Base-by-base conservation (phyloP, 2,888 invertebrate species). In the Heliconius sara region DNA sequence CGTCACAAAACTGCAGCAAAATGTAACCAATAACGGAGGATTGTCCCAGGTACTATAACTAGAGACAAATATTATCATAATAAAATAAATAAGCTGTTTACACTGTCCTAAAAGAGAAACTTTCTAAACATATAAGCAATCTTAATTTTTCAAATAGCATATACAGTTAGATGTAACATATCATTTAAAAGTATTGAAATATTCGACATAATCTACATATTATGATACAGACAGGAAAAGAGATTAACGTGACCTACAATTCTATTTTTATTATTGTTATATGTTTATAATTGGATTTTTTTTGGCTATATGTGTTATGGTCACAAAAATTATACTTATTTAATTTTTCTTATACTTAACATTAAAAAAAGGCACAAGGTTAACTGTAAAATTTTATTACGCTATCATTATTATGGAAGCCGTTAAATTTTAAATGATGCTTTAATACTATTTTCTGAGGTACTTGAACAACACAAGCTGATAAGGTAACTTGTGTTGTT, bases 1-100 rank as follows among this genome's bases (percentile, higher is more conserved):
- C 85, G 95, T 97, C 30, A 95, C 97, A 63, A 97, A 97, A 89
- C 95, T 97, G 74, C 97, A 97, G 89, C 97, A 97, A 88, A 96
- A 96, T 85, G 96, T 97, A 9, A 93, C 96, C 60, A 96, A 95
- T 84, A 95, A 94, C 87, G 94, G 93, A 66, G 87, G 91, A 25
- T 81, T 95, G 80, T 96, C 96, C 78, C 97, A 97, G 92, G 96
- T 96, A 91, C 65, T 13, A 72, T 22, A 16, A 70, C 7, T 47
- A 16, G 7, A 13, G 10, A 70, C 27, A 5, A n/a, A 60, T 47
- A 19, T 6, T 43, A 75, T 65, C 19, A 16, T 10, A 39, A 16
- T 65, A n/a, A 63, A 5, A n/a, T 25, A 63, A n/a, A 10, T 63
- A 25, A 2, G 12, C 22, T 30, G 25, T 52, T 22, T 52, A 52